Evolutionary conservation across 2,797 vertebrate species (phyloP).

Genomic region (Miichthys miiuy): DNA sequence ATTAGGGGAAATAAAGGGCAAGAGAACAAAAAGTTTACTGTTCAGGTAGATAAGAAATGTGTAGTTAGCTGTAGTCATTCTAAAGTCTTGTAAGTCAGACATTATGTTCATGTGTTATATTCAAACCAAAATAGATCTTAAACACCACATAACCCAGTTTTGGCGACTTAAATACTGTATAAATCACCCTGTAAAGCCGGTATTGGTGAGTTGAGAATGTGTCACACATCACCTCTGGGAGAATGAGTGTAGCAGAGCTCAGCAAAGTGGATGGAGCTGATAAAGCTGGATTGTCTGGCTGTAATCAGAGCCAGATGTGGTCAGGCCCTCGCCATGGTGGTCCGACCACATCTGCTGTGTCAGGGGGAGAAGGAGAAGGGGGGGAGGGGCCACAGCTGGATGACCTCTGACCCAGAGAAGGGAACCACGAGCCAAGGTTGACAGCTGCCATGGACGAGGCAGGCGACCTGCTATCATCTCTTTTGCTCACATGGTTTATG

Average conservation of each 20-base stretch:
- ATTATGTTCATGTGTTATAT: conserved; percentile 8
- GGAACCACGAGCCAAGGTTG: conserved; percentile 85
- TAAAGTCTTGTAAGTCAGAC: conserved; percentile 6
- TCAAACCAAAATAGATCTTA: conserved; percentile 31
- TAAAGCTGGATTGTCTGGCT: conserved; percentile 87
- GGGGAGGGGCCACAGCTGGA: conserved; percentile 84
- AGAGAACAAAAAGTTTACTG: conserved; percentile 21
- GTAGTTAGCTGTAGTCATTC: conserved; percentile 26
- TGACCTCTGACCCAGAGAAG: conserved; percentile 83
- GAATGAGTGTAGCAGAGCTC: conserved; percentile 76
- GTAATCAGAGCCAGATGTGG: conserved; percentile 88
- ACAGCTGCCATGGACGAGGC: conserved; percentile 82
- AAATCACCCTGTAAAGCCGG: conserved; percentile 70
- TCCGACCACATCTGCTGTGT: conserved; percentile 85
- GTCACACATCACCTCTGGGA: conserved; percentile 80
- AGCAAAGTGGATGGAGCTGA: conserved; percentile 83
- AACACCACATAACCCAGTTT: conserved; percentile 36
- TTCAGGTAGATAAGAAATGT: conserved; percentile 17
- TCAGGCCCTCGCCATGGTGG: conserved; percentile 84
- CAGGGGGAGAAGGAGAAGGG: conserved; percentile 67
- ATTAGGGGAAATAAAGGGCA: conserved; percentile 57
- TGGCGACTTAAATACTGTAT: conserved; percentile 57
- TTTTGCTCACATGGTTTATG: conserved; percentile 69
- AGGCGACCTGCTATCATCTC: conserved; percentile 80
- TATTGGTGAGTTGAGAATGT: conserved; percentile 82